A percentile compares a stretch with the other conserved stretches of the same genome.
phyloP scores from a whole-genome alignment of 2,888 invertebrate species.

The Pantelozetes paolii region DNA sequence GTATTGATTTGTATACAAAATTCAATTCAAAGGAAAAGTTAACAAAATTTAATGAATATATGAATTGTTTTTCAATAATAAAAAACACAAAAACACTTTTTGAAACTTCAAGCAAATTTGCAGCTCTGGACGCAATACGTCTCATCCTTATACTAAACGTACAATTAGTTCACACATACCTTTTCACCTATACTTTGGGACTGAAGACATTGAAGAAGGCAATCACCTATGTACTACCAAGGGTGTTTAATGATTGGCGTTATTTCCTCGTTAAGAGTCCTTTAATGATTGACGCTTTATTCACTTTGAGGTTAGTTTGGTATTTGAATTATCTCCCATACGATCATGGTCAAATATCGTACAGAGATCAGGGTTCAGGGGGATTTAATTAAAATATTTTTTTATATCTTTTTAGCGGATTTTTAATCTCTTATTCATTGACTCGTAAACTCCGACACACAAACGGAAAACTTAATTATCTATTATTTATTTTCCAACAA shows the following conservation, averaged over 20 bases:
- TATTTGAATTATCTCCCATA: no score
- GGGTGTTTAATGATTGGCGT: neutral
- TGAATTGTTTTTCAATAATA: slow-evolving; percentile 15
- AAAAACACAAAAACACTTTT: neutral
- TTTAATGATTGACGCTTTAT: slow-evolving; percentile 27
- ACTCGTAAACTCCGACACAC: neutral
- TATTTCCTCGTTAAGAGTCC: slow-evolving; percentile 15
- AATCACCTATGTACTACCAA: neutral
- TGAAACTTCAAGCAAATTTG: neutral
- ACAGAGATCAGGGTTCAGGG: no score
- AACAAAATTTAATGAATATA: neutral
- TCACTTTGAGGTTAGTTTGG: neutral
- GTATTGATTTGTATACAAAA: neutral
- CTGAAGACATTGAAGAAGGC: neutral
- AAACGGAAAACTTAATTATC: slow-evolving; percentile 17
- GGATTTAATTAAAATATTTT: neutral
- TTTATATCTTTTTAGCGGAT: slow-evolving; percentile 6
- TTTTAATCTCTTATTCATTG: neutral
- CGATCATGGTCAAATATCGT: no score
- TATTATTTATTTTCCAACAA: neutral
- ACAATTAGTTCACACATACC: neutral
- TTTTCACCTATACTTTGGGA: neutral
- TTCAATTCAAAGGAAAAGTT: neutral
- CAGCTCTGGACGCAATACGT: neutral
- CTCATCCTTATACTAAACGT: neutral